Evolutionary conservation across 2,888 invertebrate species (phyloP), one percentile per base, ranked within the genome.

Genomic region (Megamerina dolium): DNA sequence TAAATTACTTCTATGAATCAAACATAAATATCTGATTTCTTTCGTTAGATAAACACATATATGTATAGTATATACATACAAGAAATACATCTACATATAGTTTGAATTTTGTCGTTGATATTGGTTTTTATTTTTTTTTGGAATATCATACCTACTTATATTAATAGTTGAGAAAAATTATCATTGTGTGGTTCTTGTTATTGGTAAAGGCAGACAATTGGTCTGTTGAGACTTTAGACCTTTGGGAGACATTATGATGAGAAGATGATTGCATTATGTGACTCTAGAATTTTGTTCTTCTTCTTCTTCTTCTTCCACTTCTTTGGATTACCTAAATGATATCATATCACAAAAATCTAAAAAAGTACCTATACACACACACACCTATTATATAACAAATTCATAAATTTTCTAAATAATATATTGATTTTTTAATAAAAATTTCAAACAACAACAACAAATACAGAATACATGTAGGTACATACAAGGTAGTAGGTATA

Each of bases 1-100:
- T 64, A 64, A 64, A 64, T 66, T 61, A 63, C 57, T 57, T 64
- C 66, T 64, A 64, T 64, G 64, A 64, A 66, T 65, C 61, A 60
- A 64, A 56, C 46, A 37, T 30, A 45, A 53, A 64, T 64, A 64
- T 66, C 64, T 66, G 64, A 64, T 64, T 65, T 64, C 64, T 59
- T 55, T 52, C 37, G 48, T 54, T 50, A 58, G 66, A 64, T 66
- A 64, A 66, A 60, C 63, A n/a, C n/a, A n/a, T n/a, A n/a, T n/a
- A n/a, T n/a, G n/a, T n/a, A n/a, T n/a, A n/a, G n/a, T n/a, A n/a
- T n/a, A n/a, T n/a, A n/a, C n/a, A n/a, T n/a, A n/a, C n/a, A n/a
- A n/a, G n/a, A n/a, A n/a, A n/a, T n/a, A n/a, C n/a, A n/a, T n/a
- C n/a, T n/a, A n/a, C n/a, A n/a, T n/a, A n/a, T n/a, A n/a, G n/a